A percentile compares a stretch with the other conserved stretches of the same genome.
Evolutionary conservation across 2,113 vertebrate species (phyloP).

Genomic region (Entosphenus tridentatus): DNA sequence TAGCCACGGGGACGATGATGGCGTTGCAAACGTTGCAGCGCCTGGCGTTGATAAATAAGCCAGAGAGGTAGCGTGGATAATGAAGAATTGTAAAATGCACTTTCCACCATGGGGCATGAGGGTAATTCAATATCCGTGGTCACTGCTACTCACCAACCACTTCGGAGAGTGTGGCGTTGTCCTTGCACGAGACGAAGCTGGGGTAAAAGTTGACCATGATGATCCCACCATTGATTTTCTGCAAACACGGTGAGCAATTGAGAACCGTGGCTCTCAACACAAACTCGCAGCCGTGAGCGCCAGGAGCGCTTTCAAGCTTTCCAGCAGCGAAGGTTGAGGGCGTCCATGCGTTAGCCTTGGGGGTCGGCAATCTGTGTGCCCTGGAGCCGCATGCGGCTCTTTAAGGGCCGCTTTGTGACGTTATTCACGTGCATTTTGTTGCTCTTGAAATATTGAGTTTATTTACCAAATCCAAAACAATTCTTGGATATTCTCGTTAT

Average conservation of each 20-base stretch:
- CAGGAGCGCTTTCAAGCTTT: background rate
- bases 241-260: background rate
- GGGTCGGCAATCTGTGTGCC: background rate
- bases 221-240: conserved; percentile 7
- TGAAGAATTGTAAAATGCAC: background rate
- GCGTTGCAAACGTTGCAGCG: too few relatives aligned
- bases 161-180: conserved; percentile 7
- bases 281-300: background rate
- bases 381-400: background rate
- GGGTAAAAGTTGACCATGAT: conserved; percentile 10
- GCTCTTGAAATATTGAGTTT: too few relatives aligned
- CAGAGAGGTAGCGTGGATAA: too few relatives aligned
- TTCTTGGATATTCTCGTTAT: too few relatives aligned
- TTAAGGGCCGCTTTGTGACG: background rate
- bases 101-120: background rate
- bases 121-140: background rate
- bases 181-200: conserved; percentile 7
- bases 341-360: background rate
- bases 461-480: too few relatives aligned
- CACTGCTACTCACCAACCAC: conserved; percentile 8
- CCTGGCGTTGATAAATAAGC: too few relatives aligned
- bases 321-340: background rate
- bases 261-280: background rate
- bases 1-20: too few relatives aligned
- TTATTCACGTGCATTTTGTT: too few relatives aligned